A percentile compares a stretch with the other conserved stretches of the same genome.
Conservation (phyloP, 2,888 invertebrate species). For the Scaptomyza polygonia region DNA sequence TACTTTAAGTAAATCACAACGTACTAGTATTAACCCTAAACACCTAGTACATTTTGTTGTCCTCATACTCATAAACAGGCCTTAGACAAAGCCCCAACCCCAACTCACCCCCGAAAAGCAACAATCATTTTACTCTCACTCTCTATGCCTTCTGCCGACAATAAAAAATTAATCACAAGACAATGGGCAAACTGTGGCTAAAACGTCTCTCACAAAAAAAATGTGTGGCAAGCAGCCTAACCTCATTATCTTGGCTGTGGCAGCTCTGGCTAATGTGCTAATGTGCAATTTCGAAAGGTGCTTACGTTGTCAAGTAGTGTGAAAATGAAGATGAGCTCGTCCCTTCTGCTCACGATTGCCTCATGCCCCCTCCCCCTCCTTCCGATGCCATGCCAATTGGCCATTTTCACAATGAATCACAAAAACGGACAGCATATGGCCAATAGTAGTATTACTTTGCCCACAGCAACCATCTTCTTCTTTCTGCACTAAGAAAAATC, state of each 20-base stretch:
- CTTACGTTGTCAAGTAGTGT: constrained; percentile 84
- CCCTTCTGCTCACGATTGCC: background rate
- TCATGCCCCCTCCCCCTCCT: too few species aligned
- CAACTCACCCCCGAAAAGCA: too few species aligned
- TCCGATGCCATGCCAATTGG: constrained; percentile 76
- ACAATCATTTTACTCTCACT: too few species aligned
- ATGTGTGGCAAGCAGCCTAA: constrained; percentile 12
- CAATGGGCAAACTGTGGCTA: constrained; percentile 31
- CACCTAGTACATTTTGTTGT: too few species aligned
- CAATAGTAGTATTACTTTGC: constrained; percentile 37
- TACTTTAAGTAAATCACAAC: too few species aligned
- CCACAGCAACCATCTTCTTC: constrained; percentile 9
- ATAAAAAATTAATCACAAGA: constrained; percentile 73
- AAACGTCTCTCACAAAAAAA: constrained; percentile 23
- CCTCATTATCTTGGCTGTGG: constrained; percentile 51
- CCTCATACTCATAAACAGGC: constrained; percentile 30
- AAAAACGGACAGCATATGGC: constrained; percentile 73
- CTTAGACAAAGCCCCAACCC: constrained; percentile 38
- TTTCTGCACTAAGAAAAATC: constrained; percentile 1
- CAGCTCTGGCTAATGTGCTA: constrained; percentile 73
- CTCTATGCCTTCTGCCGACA: constrained; percentile 24
- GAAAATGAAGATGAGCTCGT: constrained; percentile 64
- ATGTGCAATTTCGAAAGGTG: constrained; percentile 82
- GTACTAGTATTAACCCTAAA: background rate
- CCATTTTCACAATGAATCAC: constrained; percentile 72